Percentiles rank a stretch among this genome's conserved stretches.
These are phyloP conservation scores for Epinotia demarniana DNA, from an alignment of 2,888 invertebrate genomes.

Conservation along the genomic window DNA sequence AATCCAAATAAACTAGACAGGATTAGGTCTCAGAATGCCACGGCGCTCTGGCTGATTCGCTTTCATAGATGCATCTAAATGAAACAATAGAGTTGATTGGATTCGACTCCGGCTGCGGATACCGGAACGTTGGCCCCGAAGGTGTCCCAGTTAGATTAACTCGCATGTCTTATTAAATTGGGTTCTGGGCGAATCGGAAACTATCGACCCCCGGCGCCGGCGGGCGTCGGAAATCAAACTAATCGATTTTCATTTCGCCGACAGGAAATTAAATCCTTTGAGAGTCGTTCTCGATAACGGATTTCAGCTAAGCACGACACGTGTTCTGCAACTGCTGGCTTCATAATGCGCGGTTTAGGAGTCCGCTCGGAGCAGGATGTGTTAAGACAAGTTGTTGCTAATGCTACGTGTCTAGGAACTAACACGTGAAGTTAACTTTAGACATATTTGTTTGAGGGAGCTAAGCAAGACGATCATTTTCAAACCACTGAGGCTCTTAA, in stretches of 20 bases:
- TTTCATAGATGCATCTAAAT: constrained; percentile 25
- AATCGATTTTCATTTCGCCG: constrained; percentile 83
- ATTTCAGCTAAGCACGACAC: constrained; percentile 80
- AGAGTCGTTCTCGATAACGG: constrained; percentile 79
- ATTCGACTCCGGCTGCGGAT: constrained; percentile 8
- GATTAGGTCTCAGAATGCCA: neutral
- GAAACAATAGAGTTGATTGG: constrained; percentile 37
- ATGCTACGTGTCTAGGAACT: constrained; percentile 17
- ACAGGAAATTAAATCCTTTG: constrained; percentile 85
- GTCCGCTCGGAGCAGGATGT: constrained; percentile 25
- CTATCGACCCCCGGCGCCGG: constrained; percentile 72
- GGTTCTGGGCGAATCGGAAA: constrained; percentile 72
- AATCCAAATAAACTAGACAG: neutral
- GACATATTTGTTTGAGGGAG: neutral
- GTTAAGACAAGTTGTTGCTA: constrained; percentile 2
- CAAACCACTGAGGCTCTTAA: too few relatives aligned
- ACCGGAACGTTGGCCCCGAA: constrained; percentile 8
- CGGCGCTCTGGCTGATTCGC: constrained; percentile 4
- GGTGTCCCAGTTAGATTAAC: constrained; percentile 55
- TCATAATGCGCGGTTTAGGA: constrained; percentile 43
- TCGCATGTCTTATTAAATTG: constrained; percentile 76
- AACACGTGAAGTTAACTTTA: constrained; percentile 3
- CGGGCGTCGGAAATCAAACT: constrained; percentile 81
- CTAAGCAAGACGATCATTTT: too few relatives aligned
- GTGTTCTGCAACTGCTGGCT: constrained; percentile 64